Percentiles rank a stretch among this genome's conserved stretches.
Conservation (phyloP, 2,797 vertebrate species). For the Spondyliosoma cantharus region DNA sequence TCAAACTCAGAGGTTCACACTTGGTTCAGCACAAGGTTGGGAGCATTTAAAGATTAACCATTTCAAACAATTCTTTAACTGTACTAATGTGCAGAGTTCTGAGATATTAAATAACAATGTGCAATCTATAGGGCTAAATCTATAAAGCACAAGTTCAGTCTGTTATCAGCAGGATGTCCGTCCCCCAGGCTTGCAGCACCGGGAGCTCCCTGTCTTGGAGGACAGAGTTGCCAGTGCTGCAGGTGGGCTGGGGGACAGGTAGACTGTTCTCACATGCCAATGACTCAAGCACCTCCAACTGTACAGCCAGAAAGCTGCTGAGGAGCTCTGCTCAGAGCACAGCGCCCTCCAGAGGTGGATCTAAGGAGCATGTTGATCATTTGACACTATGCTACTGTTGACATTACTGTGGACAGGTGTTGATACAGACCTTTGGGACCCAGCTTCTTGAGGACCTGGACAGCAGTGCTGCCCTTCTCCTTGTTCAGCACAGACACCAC, state of each 20-base stretch:
- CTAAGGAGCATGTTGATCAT: conserved; percentile 90
- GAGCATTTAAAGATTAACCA: neutral
- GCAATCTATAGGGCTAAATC: too few species aligned
- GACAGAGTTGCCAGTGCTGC: conserved; percentile 85
- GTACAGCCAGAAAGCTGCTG: conserved; percentile 92
- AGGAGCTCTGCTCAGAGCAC: conserved; percentile 80
- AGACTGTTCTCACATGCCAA: conserved; percentile 93
- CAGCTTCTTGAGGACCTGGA: conserved; percentile 90
- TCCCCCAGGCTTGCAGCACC: conserved; percentile 84
- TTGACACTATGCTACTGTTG: too few species aligned
- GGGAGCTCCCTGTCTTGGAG: conserved; percentile 70
- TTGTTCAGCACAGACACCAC: conserved; percentile 99
- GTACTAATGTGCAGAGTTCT: too few species aligned
- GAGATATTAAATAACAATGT: too few species aligned
- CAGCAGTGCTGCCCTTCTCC: conserved; percentile 94
- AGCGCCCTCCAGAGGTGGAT: conserved; percentile 93
- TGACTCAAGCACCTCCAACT: conserved; percentile 97
- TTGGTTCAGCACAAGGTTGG: neutral
- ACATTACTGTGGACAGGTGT: neutral
- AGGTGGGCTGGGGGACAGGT: conserved; percentile 88
- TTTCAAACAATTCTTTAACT: neutral
- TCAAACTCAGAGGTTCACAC: neutral
- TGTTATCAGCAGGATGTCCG: conserved; percentile 76
- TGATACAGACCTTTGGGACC: conserved; percentile 89
- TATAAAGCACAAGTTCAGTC: too few species aligned